Percentiles rank a stretch among this genome's conserved stretches.
phyloP scores from a whole-genome alignment of 2,888 invertebrate genomes.

The Zelleria hepariella region DNA sequence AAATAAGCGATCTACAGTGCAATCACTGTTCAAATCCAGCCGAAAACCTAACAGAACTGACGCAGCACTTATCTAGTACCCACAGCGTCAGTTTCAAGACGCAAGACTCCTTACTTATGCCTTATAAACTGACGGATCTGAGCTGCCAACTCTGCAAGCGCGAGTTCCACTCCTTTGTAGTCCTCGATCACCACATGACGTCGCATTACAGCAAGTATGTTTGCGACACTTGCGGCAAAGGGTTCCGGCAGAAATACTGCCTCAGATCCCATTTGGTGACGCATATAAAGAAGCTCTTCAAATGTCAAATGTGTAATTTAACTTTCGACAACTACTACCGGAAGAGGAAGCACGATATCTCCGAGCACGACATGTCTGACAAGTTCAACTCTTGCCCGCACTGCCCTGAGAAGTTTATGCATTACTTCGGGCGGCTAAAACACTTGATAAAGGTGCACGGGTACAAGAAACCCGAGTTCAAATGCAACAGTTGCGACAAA shows the following conservation, averaged over 20 bases:
- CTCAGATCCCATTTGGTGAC: slow-evolving; percentile 1
- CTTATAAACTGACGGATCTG: not conserved
- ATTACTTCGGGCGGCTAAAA: not conserved
- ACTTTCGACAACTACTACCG: slow-evolving; percentile 2
- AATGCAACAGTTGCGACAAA: not conserved
- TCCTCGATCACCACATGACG: slow-evolving; percentile 9
- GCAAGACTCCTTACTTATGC: not conserved
- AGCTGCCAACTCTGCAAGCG: slow-evolving; percentile 2
- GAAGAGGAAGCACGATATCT: not conserved
- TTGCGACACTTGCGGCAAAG: slow-evolving; percentile 8
- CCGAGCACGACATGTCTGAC: not conserved
- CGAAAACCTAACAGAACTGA: not conserved
- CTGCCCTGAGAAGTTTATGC: slow-evolving; percentile 7
- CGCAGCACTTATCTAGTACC: not conserved
- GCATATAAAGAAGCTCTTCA: not conserved
- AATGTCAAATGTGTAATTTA: slow-evolving; percentile 3
- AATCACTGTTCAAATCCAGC: not conserved
- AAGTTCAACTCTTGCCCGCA: slow-evolving; percentile 4
- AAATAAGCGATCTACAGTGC: slow-evolving; percentile 6
- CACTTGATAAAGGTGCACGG: slow-evolving; percentile 6
- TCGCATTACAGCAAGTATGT: slow-evolving; percentile 6
- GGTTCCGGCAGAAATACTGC: slow-evolving; percentile 2
- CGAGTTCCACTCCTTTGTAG: slow-evolving; percentile 1
- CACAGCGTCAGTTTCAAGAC: not conserved
- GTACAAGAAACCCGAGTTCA: not conserved